These are phyloP conservation scores for Thomomys bottae DNA, from an alignment of 2,113 vertebrate species.

Conservation along the genomic window DNA sequence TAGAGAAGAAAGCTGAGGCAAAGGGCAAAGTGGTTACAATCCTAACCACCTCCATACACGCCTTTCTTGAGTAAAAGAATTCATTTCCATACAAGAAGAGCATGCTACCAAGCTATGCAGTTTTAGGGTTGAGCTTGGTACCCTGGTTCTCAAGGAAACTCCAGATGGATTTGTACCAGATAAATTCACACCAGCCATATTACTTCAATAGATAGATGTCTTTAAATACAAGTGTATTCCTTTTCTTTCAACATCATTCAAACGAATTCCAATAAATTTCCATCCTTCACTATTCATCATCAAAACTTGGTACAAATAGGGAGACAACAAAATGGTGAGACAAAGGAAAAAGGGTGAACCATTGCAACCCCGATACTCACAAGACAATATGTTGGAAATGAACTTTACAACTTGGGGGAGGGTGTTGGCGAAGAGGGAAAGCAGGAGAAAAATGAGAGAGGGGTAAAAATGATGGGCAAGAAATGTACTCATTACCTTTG, in stretches of 20 bases:
- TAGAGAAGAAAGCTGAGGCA: neutral
- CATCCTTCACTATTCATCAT: neutral
- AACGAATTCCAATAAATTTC: conserved; percentile 4
- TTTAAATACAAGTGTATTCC: conserved; percentile 28
- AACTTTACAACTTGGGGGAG: too few species aligned
- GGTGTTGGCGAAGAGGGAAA: too few species aligned
- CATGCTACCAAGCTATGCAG: neutral
- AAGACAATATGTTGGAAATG: too few species aligned
- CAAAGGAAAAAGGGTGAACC: too few species aligned
- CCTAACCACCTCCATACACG: too few species aligned
- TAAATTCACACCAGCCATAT: neutral
- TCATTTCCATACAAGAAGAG: conserved; percentile 2
- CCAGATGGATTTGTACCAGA: neutral
- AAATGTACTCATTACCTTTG: too few species aligned
- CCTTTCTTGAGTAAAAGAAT: conserved; percentile 30
- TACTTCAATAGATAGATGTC: neutral
- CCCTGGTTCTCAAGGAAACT: conserved; percentile 46
- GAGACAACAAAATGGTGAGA: too few species aligned
- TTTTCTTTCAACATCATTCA: neutral
- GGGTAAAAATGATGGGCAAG: too few species aligned
- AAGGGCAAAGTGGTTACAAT: too few species aligned
- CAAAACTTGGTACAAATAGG: neutral
- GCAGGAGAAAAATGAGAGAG: too few species aligned
- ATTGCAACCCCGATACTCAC: too few species aligned
- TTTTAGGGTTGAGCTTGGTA: conserved; percentile 4